phyloP scores from a whole-genome alignment of 2,888 invertebrate species.

The Sthenelais limicola region DNA sequence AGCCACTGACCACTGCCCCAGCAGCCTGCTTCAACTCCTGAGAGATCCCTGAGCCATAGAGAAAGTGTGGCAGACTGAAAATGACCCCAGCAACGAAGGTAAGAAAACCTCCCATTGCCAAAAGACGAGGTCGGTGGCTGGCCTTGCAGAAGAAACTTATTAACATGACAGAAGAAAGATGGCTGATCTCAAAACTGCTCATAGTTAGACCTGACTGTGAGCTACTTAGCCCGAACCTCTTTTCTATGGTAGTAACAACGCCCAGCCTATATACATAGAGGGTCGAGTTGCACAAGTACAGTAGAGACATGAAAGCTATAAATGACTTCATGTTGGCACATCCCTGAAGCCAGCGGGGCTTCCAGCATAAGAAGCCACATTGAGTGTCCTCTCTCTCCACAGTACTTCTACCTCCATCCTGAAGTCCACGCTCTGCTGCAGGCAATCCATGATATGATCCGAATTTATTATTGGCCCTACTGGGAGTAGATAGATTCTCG shows the following conservation, averaged over 20 bases:
- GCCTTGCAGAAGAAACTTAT: slow-evolving; percentile 34
- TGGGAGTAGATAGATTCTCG: too few species aligned
- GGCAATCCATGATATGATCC: too few species aligned
- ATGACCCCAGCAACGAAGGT: slow-evolving; percentile 49
- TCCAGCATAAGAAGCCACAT: slow-evolving; percentile 8
- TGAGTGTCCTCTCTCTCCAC: not conserved
- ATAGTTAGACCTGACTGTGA: slow-evolving; percentile 33
- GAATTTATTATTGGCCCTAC: too few species aligned
- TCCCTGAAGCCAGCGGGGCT: not conserved
- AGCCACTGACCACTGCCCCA: too few species aligned
- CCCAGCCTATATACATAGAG: not conserved
- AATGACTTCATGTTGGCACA: slow-evolving; percentile 1
- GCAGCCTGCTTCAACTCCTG: not conserved
- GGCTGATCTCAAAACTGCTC: slow-evolving; percentile 32
- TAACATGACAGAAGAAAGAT: slow-evolving; percentile 33
- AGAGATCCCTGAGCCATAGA: slow-evolving; percentile 68
- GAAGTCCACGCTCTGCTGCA: not conserved
- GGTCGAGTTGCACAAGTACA: not conserved
- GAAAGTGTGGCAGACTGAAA: slow-evolving; percentile 80
- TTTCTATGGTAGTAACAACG: slow-evolving; percentile 42
- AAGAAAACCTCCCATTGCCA: slow-evolving; percentile 36
- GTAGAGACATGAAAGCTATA: not conserved
- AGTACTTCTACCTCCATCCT: not conserved
- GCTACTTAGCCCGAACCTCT: slow-evolving; percentile 40
- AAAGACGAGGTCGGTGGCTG: slow-evolving; percentile 30